phyloP scores from a whole-genome alignment of 2,113 vertebrate species.

The Xenopus laevis region DNA sequence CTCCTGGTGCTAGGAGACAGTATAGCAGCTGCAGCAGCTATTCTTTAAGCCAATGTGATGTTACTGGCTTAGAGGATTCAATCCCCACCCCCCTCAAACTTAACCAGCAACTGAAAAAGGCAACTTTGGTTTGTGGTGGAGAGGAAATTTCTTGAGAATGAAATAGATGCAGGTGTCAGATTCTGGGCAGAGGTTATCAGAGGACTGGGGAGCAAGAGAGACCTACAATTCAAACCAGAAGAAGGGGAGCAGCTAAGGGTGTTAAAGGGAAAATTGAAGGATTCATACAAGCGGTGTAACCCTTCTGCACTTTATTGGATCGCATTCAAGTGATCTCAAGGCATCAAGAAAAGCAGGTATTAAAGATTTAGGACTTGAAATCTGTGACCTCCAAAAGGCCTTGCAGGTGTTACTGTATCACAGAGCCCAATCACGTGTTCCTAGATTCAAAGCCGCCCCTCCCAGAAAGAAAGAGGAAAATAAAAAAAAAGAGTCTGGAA shows the following conservation, averaged over 20 bases:
- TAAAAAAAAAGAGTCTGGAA: too few species aligned
- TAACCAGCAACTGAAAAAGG: too few species aligned
- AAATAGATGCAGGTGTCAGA: conserved; percentile 53
- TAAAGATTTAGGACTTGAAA: conserved; percentile 1
- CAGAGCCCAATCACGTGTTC: too few species aligned
- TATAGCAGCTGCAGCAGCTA: too few species aligned
- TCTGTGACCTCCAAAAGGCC: neutral
- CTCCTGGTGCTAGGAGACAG: too few species aligned
- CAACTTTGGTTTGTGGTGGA: conserved; percentile 38
- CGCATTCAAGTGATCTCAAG: neutral
- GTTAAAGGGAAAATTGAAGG: neutral
- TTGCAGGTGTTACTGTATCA: neutral
- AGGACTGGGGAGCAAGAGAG: neutral
- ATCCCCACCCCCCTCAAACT: too few species aligned
- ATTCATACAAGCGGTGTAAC: neutral
- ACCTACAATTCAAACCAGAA: neutral
- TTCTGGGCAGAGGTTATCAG: conserved; percentile 49
- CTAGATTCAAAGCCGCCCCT: too few species aligned
- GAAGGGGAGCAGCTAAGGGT: neutral
- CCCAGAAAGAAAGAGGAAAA: too few species aligned
- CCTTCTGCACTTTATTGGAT: neutral
- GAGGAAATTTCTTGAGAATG: conserved; percentile 54
- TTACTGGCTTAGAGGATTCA: too few species aligned
- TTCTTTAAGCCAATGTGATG: too few species aligned
- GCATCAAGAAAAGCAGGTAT: neutral